A percentile compares a stretch with the other conserved stretches of the same genome.
Evolutionary conservation across 1,140 invertebrate species (phyloP).

Genomic region (Habropoda laboriosa): DNA sequence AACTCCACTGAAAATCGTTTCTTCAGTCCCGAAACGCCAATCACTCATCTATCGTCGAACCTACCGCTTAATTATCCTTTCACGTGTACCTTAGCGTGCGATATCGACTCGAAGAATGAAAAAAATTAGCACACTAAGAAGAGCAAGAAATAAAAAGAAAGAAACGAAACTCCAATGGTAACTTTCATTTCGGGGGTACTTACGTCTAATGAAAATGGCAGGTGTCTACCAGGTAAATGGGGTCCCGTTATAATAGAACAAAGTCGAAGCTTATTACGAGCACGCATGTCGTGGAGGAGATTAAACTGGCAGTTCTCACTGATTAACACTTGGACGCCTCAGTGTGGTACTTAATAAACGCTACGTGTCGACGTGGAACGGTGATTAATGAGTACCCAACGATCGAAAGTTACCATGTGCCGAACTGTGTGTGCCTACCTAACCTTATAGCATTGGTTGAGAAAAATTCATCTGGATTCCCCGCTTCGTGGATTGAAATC

Average conservation of each 20-base stretch:
- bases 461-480: constrained; percentile 12
- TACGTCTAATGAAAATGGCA: constrained; percentile 35
- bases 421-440: neutral
- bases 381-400: constrained; percentile 56
- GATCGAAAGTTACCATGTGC: constrained; percentile 32
- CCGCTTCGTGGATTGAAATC: neutral
- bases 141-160: neutral
- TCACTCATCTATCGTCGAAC: neutral
- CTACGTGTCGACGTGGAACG: constrained; percentile 58
- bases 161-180: neutral
- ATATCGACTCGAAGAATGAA: constrained; percentile 22
- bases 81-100: constrained; percentile 26
- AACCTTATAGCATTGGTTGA: neutral
- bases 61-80: constrained; percentile 51
- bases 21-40: neutral
- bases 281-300: constrained; percentile 67
- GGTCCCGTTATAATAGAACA: constrained; percentile 42
- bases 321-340: constrained; percentile 69
- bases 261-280: constrained; percentile 48
- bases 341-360: constrained; percentile 66
- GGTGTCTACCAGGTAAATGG: constrained; percentile 28
- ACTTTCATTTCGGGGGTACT: constrained; percentile 31
- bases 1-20: neutral
- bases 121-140: neutral
- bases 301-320: constrained; percentile 68